Evolutionary conservation across 2,113 vertebrate species (phyloP).

Genomic region (Galbula dea): DNA sequence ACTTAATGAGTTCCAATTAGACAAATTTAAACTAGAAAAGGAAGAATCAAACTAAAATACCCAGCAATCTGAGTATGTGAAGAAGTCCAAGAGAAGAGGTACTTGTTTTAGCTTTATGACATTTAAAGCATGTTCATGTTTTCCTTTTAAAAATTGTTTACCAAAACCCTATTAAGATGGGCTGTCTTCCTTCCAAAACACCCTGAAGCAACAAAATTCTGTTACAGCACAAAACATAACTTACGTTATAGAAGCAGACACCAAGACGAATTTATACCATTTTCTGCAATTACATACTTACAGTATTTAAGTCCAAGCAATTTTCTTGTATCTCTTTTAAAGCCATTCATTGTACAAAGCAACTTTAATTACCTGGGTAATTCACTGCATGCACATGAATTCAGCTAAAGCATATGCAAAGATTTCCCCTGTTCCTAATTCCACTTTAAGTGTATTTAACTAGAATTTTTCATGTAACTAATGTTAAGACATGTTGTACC

Average conservation of each 20-base stretch:
- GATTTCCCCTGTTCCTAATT: conserved; percentile 21
- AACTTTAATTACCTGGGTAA: conserved; percentile 61
- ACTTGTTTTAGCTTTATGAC: background rate
- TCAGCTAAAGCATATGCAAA: conserved; percentile 5
- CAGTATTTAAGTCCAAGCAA: background rate
- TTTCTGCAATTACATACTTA: conserved; percentile 34
- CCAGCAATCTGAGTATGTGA: background rate
- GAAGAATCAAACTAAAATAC: background rate
- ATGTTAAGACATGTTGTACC: background rate
- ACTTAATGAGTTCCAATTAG: background rate
- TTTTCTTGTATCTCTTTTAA: conserved; percentile 25
- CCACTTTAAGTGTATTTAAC: conserved; percentile 22
- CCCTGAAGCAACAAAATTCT: conserved; percentile 25
- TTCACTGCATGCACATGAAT: background rate
- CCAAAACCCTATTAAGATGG: conserved; percentile 11
- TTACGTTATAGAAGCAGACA: conserved; percentile 10
- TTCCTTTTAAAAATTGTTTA: conserved; percentile 49
- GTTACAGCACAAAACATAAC: conserved; percentile 11
- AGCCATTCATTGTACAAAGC: conserved; percentile 18
- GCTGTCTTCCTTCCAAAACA: conserved; percentile 40
- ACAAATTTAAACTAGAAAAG: background rate
- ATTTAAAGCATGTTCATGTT: background rate
- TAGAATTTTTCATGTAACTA: conserved; percentile 30
- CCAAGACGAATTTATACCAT: background rate
- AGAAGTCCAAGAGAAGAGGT: background rate